These are phyloP conservation scores for Patiria pectinifera DNA, from an alignment of 53 echinoderm and acorn worm genomes.

Conservation along the genomic window DNA sequence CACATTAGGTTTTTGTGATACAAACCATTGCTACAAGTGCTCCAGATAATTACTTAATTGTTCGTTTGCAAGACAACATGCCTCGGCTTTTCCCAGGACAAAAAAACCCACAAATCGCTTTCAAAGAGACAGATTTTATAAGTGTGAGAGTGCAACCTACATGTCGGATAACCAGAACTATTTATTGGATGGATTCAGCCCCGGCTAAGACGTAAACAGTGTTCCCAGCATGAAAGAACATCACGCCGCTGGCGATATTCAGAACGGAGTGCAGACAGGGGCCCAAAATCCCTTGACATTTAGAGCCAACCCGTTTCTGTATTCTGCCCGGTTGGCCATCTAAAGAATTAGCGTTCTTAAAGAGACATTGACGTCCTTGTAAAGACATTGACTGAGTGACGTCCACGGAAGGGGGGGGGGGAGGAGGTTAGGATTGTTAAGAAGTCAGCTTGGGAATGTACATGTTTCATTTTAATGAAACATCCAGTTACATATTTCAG, in stretches of 20 bases:
- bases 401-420: not conserved
- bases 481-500: no score
- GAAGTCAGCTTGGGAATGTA: no score
- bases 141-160: not conserved
- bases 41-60: not conserved
- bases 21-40: not conserved
- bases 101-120: no score
- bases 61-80: not conserved
- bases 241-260: slow-evolving; percentile 30
- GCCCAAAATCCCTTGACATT: slow-evolving; percentile 59
- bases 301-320: slow-evolving; percentile 55
- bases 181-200: not conserved
- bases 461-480: no score
- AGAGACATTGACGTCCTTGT: slow-evolving; percentile 40
- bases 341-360: slow-evolving; percentile 43
- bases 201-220: slow-evolving; percentile 35
- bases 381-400: slow-evolving; percentile 27
- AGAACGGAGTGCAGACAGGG: slow-evolving; percentile 4
- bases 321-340: slow-evolving; percentile 12
- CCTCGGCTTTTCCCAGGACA: not conserved
- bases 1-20: no score
- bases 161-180: not conserved
- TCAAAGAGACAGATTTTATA: not conserved
- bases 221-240: slow-evolving; percentile 51
- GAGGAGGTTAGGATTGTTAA: not conserved